These are phyloP conservation scores for Sisyra nigra DNA, from an alignment of 2,888 invertebrate genomes.

Conservation along the genomic window DNA sequence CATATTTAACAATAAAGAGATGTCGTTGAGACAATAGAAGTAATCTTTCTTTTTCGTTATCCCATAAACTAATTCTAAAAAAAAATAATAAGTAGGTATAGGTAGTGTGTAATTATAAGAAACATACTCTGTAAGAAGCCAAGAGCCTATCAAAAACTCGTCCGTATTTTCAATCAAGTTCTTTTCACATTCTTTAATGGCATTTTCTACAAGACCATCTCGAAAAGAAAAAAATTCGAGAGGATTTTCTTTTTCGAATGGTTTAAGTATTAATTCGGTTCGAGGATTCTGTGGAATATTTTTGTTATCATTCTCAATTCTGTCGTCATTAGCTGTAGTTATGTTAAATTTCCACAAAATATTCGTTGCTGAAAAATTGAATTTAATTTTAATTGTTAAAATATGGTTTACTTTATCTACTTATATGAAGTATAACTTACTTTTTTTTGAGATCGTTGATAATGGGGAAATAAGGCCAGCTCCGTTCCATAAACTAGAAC, in stretches of 20 bases:
- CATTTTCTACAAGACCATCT: conserved; percentile 54
- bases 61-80: conserved; percentile 73
- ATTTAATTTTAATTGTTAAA: not conserved
- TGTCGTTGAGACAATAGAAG: conserved; percentile 56
- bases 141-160: conserved; percentile 55
- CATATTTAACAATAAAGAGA: conserved; percentile 62
- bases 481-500: conserved; percentile 14
- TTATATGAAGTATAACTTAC: no score
- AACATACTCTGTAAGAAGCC: conserved; percentile 68
- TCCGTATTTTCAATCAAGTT: conserved; percentile 46
- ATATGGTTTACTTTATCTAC: conserved; percentile 9
- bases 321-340: not conserved
- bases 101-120: not conserved
- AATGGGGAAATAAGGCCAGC: conserved; percentile 22
- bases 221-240: conserved; percentile 57
- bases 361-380: not conserved
- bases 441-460: conserved; percentile 22
- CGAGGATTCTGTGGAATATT: conserved; percentile 13
- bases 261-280: conserved; percentile 23
- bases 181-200: conserved; percentile 52
- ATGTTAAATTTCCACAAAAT: not conserved
- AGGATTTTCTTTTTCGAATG: conserved; percentile 38
- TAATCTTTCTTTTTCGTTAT: conserved; percentile 68
- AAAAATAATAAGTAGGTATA: conserved; percentile 1
- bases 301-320: not conserved